Base-by-base conservation (phyloP, 2,888 invertebrate species). In the Acleris emargana region DNA sequence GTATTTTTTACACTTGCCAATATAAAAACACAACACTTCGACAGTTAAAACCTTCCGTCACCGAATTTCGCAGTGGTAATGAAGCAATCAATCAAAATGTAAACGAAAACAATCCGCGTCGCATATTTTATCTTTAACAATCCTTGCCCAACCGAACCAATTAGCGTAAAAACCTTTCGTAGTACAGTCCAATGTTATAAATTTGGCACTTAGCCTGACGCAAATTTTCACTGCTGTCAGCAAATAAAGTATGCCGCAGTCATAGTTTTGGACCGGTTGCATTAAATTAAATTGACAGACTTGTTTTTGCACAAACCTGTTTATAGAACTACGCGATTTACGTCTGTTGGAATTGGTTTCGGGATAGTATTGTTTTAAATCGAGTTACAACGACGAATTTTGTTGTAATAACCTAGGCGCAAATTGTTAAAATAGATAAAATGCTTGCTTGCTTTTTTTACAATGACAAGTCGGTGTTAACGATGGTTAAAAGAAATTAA, bases 111-210 rank as follows among this genome's bases (percentile, higher is more conserved):
- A 85, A 80, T 87, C 89, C 83, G 89, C 87, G 87, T 85, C 76
- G 91, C 87, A 92, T 91, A 92, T 91, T 91, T 91, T 91, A 92
- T 89, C 90, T 89, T 89, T 90, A 91, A 91, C 91, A 89, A 89
- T 90, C 91, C 91, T 88, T 87, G 81, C 83, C 79, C 81, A 81
- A 82, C 86, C 84, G 79, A 84, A 90, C 87, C 91, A 92, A 91
- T 91, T 91, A 91, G 88, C 76, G 89, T 83, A 86, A 89, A 90
- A 91, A 89, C 88, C 87, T 87, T 86, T 81, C 81, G 80, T 84
- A 84, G 81, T 84, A 84, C 81, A 79, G 77, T 86, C 82, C 87
- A 84, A 88, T 87, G 89, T 88, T 88, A 89, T 89, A 91, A 91
- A 91, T 92, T 92, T 91, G 91, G 91, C 91, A 90, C 91, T 91